These are phyloP conservation scores for Baronia brevicornis DNA, from an alignment of 2,888 invertebrate species.

Conservation along the genomic window DNA sequence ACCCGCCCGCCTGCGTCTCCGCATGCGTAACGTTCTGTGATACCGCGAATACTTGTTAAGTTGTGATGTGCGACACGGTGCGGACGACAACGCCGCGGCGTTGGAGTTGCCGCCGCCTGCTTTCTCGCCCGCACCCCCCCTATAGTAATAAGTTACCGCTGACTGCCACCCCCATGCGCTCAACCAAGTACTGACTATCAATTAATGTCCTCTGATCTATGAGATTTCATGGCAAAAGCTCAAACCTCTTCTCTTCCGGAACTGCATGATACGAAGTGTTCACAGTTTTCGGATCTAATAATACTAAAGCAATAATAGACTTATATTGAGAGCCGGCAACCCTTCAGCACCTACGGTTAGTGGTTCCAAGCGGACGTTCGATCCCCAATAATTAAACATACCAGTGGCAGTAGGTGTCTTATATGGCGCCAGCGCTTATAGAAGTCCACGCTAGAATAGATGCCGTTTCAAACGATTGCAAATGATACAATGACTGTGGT, in stretches of 20 bases:
- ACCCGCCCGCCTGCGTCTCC: slow-evolving; percentile 71
- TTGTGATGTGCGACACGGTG: slow-evolving; percentile 74
- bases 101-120: slow-evolving; percentile 60
- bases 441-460: slow-evolving; percentile 50
- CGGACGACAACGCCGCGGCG: slow-evolving; percentile 63
- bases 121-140: slow-evolving; percentile 62
- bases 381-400: slow-evolving; percentile 30
- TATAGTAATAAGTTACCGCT: slow-evolving; percentile 66
- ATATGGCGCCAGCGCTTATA: slow-evolving; percentile 35
- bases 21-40: slow-evolving; percentile 78
- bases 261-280: slow-evolving; percentile 28
- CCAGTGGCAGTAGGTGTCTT: slow-evolving; percentile 43
- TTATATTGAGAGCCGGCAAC: slow-evolving; percentile 27
- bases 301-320: slow-evolving; percentile 11
- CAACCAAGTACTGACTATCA: slow-evolving; percentile 59
- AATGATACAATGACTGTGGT: slow-evolving; percentile 32
- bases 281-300: slow-evolving; percentile 23
- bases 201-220: slow-evolving; percentile 42
- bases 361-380: slow-evolving; percentile 35
- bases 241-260: slow-evolving; percentile 38
- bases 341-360: slow-evolving; percentile 27
- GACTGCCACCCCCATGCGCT: slow-evolving; percentile 65
- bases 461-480: slow-evolving; percentile 44
- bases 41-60: slow-evolving; percentile 81
- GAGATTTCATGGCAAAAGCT: slow-evolving; percentile 40